Base-by-base conservation (phyloP, 2,888 invertebrate genomes). In the Antheraea assamensis region DNA sequence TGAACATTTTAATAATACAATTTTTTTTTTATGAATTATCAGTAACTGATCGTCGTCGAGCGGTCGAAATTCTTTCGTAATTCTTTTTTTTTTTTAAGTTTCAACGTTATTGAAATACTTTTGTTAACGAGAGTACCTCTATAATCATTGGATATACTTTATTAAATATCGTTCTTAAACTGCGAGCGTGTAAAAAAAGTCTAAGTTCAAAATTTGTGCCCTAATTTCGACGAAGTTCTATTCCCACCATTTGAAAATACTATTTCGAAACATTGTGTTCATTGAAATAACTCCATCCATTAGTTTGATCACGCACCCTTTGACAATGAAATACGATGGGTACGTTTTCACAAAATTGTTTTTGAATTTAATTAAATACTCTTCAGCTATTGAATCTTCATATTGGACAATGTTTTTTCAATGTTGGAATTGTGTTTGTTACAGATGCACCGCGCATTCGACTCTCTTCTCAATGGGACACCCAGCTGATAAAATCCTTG, bases 261-360 rank as follows among this genome's bases (percentile, higher is more conserved):
- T 35, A 21, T 68, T 68, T 35, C 21, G n/a, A 70, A 82, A 80
- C 79, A 80, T 82, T 85, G 80, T 81, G 81, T 83, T 85, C 88
- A 87, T 88, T 89, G 82, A 84, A 87, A 86, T 87, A 74, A 75
- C 78, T 77, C 68, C 35, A 79, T 82, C 85, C 82, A 81, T 79
- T 82, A 89, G 87, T 88, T 81, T 78, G 83, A 86, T 89, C 90
- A 89, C 89, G 88, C 85, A 81, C 86, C 78, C 78, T 80, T 81
- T 80, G 81, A 82, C 84, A 85, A 78, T 82, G 83, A 85, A 87
- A 85, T 83, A 85, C 81, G 80, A 77, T 80, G 78, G 80, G 80
- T 81, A 82, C 83, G 82, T 82, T 83, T 78, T 80, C 80, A 83
- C 71, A 75, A 78, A 83, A 84, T 80, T 81, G 78, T 81, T 81